phyloP scores from a whole-genome alignment of 2,797 vertebrate genomes.

The Odontamblyopus lacepedii region DNA sequence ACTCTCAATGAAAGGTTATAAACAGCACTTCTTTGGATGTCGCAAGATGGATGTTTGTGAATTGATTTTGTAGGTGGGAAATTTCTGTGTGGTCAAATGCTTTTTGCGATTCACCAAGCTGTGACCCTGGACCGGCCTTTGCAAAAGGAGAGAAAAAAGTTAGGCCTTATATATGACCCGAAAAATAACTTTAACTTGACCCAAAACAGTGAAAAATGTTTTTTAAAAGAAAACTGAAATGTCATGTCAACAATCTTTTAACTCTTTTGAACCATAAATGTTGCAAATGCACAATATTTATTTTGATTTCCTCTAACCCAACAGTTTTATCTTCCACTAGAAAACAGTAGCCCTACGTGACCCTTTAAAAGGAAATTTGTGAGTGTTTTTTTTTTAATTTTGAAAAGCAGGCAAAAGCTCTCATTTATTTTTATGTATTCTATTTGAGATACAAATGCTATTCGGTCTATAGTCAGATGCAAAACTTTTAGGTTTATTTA shows the following conservation, averaged over 20 bases:
- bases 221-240: background rate
- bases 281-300: background rate
- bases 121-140: background rate
- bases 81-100: background rate
- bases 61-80: slow-evolving; percentile 6
- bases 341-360: background rate
- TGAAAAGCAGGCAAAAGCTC: no score
- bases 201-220: background rate
- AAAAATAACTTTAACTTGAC: background rate
- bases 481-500: no score
- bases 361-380: background rate
- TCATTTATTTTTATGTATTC: no score
- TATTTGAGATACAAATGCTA: no score
- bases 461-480: no score
- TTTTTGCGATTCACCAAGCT: background rate
- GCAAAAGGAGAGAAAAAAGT: background rate
- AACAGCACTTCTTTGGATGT: background rate
- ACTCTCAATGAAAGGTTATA: slow-evolving; percentile 5
- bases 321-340: background rate
- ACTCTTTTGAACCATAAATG: background rate
- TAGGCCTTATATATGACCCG: background rate
- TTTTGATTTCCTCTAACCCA: background rate
- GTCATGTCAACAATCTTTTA: background rate
- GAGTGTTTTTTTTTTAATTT: no score
- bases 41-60: background rate